Evolutionary conservation across 2,888 invertebrate genomes (phyloP).

Genomic region (Gandaritis pyraliata): DNA sequence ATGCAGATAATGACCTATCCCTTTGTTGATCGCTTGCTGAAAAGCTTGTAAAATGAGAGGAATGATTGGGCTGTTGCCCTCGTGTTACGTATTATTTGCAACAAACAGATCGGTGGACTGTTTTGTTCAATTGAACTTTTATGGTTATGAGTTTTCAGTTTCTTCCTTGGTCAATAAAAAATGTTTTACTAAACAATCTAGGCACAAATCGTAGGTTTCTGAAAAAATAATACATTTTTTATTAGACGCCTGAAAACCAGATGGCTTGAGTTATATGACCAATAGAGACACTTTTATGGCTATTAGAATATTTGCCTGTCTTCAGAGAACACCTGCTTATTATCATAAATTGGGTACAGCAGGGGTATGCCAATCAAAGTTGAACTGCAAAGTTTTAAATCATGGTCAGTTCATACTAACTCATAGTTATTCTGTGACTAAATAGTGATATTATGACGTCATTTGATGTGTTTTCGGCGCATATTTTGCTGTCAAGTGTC

Average conservation of each 20-base stretch:
- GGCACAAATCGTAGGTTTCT: background rate
- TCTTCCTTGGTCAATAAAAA: no score
- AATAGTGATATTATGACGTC: no score
- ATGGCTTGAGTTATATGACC: constrained; percentile 26
- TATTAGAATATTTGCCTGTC: constrained; percentile 16
- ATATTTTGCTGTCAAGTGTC: no score
- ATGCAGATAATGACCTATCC: constrained; percentile 67
- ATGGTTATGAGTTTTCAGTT: background rate
- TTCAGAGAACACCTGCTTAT: constrained; percentile 25
- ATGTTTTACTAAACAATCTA: background rate
- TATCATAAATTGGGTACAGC: constrained; percentile 18
- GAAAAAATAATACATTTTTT: constrained; percentile 17
- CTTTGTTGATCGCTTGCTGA: constrained; percentile 62
- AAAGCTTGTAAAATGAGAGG: constrained; percentile 40
- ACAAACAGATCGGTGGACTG: constrained; percentile 13
- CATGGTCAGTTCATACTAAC: no score
- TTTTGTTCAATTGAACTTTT: constrained; percentile 1
- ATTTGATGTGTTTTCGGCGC: no score
- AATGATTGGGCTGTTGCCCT: constrained; percentile 26
- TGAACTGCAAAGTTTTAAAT: no score
- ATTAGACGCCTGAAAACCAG: constrained; percentile 20
- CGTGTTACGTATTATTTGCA: constrained; percentile 30
- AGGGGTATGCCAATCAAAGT: no score
- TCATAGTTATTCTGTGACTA: no score
- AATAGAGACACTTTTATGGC: constrained; percentile 23